Evolutionary conservation across 2,888 invertebrate species (phyloP).

Genomic region (Watsonalla binaria): DNA sequence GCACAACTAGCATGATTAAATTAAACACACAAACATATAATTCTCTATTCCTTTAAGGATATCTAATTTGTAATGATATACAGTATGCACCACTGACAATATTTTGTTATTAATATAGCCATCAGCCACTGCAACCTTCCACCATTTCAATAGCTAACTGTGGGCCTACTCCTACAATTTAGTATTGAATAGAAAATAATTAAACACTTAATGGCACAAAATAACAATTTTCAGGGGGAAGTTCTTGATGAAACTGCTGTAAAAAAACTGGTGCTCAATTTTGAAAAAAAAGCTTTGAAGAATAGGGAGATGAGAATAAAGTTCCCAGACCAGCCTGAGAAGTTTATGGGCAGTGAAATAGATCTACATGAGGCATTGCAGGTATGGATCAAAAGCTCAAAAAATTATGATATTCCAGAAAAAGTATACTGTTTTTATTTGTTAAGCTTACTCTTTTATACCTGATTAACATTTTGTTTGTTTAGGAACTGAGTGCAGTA

Average conservation of each 20-base stretch:
- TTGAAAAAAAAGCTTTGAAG: slow-evolving; percentile 95
- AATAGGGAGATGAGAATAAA: slow-evolving; percentile 99
- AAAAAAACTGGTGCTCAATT: slow-evolving; percentile 92
- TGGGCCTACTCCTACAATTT: no score
- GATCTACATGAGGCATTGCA: slow-evolving; percentile 94
- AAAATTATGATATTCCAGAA: not conserved
- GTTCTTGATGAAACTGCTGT: slow-evolving; percentile 91
- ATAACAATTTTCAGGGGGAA: slow-evolving; percentile 85
- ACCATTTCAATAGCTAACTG: no score
- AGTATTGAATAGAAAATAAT: no score
- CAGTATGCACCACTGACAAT: no score
- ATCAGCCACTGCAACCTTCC: no score
- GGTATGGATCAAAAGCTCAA: slow-evolving; percentile 51
- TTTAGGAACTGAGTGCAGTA: slow-evolving; percentile 93
- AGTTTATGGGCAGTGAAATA: slow-evolving; percentile 99
- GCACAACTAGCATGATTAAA: no score
- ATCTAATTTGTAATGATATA: no score
- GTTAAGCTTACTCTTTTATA: not conserved
- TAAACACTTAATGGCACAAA: no score
- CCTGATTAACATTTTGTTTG: slow-evolving; percentile 2
- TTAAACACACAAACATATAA: no score
- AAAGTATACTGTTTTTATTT: no score
- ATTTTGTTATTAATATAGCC: no score
- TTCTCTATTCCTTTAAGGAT: no score
- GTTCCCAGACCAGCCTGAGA: slow-evolving; percentile 97